Evolutionary conservation across 2,888 invertebrate species (phyloP), one percentile per base, ranked within the genome.

Genomic region (Petrophora chlorosata): DNA sequence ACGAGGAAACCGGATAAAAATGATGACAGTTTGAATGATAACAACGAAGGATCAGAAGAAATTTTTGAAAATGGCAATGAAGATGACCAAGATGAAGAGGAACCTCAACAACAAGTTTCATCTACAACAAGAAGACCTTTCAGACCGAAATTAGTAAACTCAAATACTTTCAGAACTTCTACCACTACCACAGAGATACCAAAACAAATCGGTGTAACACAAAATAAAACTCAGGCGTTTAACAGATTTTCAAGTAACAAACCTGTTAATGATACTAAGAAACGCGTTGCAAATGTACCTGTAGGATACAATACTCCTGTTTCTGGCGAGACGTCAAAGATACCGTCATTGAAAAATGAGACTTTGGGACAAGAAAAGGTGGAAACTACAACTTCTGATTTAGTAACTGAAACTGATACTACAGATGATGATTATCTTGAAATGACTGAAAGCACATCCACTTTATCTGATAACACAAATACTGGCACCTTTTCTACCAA

Each of bases 131-230:
- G 67, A 46, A 79, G 70, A 65, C 64, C 73, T 14, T 87, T 84
- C 43, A 85, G 62, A 59, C 85, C 89, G 1, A 77, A 75, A 61
- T 56, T 79, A 7, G 63, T 90, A 2, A 87, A 87, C 60, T 83
- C 90, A 16, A 83, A 87, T 54, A 83, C 85, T n/a, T 85, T 86
- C 55, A 82, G 87, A 68, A 75, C 87, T 32, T 78, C 87, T n/a
- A 78, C 85, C 5, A 67, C 79, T 2, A 88, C 89, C 3, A 90
- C 89, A 12, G 84, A 85, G 61, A 42, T 86, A 34, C 86, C 89
- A 1, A 82, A 67, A 61, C 70, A 67, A 43, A 61, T 77, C 32
- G 57, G 56, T 23, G 53, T 40, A 22, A 63, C 63, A 36, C 80
- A 78, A 70, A 89, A 87, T 33, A 81, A 74, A 60, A 83, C 86